These are phyloP conservation scores for Cassiopea xamachana DNA, from an alignment of 30 jellyfish, hydroid and myxozoan species.

Conservation along the genomic window DNA sequence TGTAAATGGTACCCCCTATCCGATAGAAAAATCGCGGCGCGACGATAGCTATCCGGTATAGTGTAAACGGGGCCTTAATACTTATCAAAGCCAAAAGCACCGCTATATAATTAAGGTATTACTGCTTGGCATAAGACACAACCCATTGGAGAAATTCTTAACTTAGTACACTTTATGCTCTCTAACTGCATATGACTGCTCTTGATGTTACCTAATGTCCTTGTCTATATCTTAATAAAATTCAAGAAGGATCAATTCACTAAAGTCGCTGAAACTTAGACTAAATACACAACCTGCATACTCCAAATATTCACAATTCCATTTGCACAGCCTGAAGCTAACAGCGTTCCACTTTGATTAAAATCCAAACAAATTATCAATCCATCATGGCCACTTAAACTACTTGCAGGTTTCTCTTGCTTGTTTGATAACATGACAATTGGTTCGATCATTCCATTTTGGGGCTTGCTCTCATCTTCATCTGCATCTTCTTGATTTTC, in stretches of 20 bases:
- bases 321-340: slow-evolving; percentile 81
- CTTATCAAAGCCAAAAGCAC: too few relatives aligned
- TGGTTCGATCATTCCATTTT: slow-evolving; percentile 8
- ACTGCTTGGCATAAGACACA: too few relatives aligned
- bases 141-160: too few relatives aligned
- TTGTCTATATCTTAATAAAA: neutral
- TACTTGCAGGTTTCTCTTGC: slow-evolving; percentile 47
- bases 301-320: slow-evolving; percentile 76
- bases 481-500: slow-evolving; percentile 2
- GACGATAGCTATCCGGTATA: too few relatives aligned
- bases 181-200: too few relatives aligned
- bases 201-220: too few relatives aligned
- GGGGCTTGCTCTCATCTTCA: slow-evolving; percentile 13
- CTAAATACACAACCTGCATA: slow-evolving; percentile 4
- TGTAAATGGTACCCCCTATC: too few relatives aligned
- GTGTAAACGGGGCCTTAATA: too few relatives aligned
- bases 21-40: too few relatives aligned
- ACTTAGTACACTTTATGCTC: too few relatives aligned
- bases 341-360: slow-evolving; percentile 60
- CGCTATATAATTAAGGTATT: too few relatives aligned
- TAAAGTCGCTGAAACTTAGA: neutral
- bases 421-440: neutral
- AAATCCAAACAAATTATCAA: slow-evolving; percentile 59
- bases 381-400: slow-evolving; percentile 56
- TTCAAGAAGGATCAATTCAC: neutral